phyloP scores from a whole-genome alignment of 1,140 invertebrate species.

The Panagrolaimus sp. region DNA sequence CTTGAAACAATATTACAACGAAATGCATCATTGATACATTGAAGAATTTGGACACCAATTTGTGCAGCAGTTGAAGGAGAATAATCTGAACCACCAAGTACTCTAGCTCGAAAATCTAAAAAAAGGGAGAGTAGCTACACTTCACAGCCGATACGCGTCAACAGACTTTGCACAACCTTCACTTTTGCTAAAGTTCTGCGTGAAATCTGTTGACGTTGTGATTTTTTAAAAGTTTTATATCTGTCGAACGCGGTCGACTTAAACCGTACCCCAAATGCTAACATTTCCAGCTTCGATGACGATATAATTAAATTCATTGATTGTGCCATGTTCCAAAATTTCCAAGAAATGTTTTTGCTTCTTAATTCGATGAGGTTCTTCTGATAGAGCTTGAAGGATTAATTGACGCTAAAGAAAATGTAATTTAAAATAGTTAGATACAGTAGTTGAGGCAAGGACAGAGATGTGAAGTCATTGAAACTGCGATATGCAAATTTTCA shows the following conservation, averaged over 20 bases:
- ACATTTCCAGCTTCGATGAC: neutral
- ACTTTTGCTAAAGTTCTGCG: no score
- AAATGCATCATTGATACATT: conserved; percentile 6
- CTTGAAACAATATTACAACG: neutral
- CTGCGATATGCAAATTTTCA: no score
- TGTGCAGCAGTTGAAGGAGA: neutral
- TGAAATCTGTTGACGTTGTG: no score
- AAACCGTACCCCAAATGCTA: neutral
- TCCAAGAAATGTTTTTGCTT: conserved; percentile 4
- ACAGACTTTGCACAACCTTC: no score
- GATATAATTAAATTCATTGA: neutral
- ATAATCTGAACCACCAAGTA: conserved; percentile 2
- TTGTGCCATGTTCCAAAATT: conserved; percentile 8
- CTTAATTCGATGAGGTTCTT: neutral
- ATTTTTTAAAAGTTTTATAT: no score
- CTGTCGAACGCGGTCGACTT: no score
- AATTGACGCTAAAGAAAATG: neutral
- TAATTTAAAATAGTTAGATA: neutral
- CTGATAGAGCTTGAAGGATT: neutral
- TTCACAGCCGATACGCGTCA: no score
- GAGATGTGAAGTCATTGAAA: no score
- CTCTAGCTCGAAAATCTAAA: conserved; percentile 8
- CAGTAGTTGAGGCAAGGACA: no score
- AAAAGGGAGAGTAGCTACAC: no score
- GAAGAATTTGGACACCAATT: neutral